phyloP scores from a whole-genome alignment of 2,888 invertebrate species.

The Acronicta leporina region DNA sequence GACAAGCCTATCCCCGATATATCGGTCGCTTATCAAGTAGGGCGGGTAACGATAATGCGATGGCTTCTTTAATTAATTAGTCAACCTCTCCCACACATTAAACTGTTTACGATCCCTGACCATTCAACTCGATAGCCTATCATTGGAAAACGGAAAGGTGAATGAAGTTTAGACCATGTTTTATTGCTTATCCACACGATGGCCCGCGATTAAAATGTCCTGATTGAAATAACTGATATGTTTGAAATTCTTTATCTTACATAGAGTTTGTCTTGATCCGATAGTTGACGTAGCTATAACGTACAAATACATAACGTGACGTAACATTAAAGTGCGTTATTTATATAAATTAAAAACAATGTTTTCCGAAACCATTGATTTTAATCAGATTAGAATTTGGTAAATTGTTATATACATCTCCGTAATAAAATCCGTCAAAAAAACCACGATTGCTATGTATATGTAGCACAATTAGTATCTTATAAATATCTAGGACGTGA shows the following conservation, averaged over 20 bases:
- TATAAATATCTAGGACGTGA: too few relatives aligned
- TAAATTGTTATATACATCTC: too few relatives aligned
- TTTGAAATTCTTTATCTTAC: background rate
- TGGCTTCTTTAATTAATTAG: slow-evolving; percentile 83
- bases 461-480: too few relatives aligned
- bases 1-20: slow-evolving; percentile 56
- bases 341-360: too few relatives aligned
- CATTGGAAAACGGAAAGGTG: slow-evolving; percentile 53
- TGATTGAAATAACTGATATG: background rate
- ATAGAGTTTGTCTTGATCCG: too few relatives aligned
- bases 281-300: too few relatives aligned
- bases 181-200: slow-evolving; percentile 42
- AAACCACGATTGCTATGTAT: too few relatives aligned
- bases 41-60: slow-evolving; percentile 76
- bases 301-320: too few relatives aligned
- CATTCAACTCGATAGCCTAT: slow-evolving; percentile 51
- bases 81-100: slow-evolving; percentile 81
- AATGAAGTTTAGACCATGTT: slow-evolving; percentile 42
- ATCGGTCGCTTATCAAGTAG: slow-evolving; percentile 60
- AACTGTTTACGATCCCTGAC: slow-evolving; percentile 79
- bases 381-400: too few relatives aligned
- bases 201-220: slow-evolving; percentile 12
- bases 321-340: too few relatives aligned
- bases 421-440: too few relatives aligned
- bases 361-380: too few relatives aligned